These are phyloP conservation scores for Montipora sp. DNA, from an alignment of 64 coral and sea anemone species.

Conservation along the genomic window DNA sequence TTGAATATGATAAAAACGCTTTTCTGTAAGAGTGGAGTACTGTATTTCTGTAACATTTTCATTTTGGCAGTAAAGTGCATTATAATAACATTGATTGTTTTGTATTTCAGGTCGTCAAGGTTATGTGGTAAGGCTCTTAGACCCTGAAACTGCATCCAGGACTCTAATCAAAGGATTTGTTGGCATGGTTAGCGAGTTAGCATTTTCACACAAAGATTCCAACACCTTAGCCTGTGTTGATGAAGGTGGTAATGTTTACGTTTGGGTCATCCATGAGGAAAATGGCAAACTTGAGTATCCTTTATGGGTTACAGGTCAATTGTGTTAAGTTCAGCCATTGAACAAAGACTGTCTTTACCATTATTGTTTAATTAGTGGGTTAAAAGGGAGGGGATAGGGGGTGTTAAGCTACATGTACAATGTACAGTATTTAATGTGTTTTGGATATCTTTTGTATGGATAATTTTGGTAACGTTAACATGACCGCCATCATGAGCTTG, in stretches of 20 bases:
- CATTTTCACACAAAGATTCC: conserved; percentile 88
- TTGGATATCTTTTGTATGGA: too few species aligned
- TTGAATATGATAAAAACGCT: too few species aligned
- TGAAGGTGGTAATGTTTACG: conserved; percentile 90
- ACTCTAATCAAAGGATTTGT: conserved; percentile 89
- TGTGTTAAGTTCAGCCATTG: too few species aligned
- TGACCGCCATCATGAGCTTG: too few species aligned
- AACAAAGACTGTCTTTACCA: too few species aligned
- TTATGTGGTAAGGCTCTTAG: conserved; percentile 84
- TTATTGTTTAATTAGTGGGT: too few species aligned
- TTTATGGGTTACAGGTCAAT: background rate
- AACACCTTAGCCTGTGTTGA: conserved; percentile 90
- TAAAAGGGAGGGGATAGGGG: too few species aligned
- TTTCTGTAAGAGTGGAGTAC: too few species aligned
- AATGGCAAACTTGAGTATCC: conserved; percentile 89
- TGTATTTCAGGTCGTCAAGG: conserved; percentile 75
- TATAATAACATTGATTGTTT: background rate
- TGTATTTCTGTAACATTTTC: too few species aligned
- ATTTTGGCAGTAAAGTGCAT: background rate
- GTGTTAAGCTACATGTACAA: too few species aligned
- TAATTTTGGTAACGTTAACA: too few species aligned
- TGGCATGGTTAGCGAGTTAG: conserved; percentile 89
- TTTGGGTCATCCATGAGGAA: conserved; percentile 85
- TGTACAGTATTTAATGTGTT: too few species aligned
- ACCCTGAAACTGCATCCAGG: conserved; percentile 80